Base-by-base conservation (phyloP, 2,888 invertebrate species). In the Idaea aversata region DNA sequence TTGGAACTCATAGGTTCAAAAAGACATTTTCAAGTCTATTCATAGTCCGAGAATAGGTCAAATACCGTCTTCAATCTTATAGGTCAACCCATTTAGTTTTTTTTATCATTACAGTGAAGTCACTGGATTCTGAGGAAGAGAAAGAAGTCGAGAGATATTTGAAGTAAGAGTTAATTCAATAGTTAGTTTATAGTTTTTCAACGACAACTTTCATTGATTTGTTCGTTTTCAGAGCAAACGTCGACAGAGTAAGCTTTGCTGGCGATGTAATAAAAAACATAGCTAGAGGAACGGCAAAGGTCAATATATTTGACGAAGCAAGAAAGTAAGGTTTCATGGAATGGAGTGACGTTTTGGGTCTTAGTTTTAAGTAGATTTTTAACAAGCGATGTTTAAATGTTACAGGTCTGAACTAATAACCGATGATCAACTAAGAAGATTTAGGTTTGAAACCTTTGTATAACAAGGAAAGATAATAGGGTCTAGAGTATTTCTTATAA, bases 231-330 rank as follows among this genome's bases (percentile, higher is more conserved):
- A 91, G 91, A 66, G 62, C 72, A 0, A 76, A 88, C 64, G 75
- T 77, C 0, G 91, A 88, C 65, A 76, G 76, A 3, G 82, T 86
- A 15, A 91, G 91, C 72, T 91, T 90, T 70, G 88, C 88, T 4
- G 92, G 91, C 2, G 76, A 67, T 15, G 61, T 84, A 5, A 72
- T 92, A 15, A 86, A 72, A 67, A 70, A 65, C 4, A 87, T 92
- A 10, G 88, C 86, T 6, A 77, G 75, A 72, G 77, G 75, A 25
- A 4, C 62, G 10, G 77, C 66, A 35, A 84, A 78, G 66, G 47
- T 67, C 16, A 81, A 88, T 63, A 25, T 85, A 47, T 82, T 84
- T 61, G 80, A 80, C 35, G 67, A 68, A 1, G 34, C 68, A 5
- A 77, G 73, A 74, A 78, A 74, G 90, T 88, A 79, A 75, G 80